Evolutionary conservation across 2,797 vertebrate species (phyloP).

Genomic region (Argyrosomus regius): DNA sequence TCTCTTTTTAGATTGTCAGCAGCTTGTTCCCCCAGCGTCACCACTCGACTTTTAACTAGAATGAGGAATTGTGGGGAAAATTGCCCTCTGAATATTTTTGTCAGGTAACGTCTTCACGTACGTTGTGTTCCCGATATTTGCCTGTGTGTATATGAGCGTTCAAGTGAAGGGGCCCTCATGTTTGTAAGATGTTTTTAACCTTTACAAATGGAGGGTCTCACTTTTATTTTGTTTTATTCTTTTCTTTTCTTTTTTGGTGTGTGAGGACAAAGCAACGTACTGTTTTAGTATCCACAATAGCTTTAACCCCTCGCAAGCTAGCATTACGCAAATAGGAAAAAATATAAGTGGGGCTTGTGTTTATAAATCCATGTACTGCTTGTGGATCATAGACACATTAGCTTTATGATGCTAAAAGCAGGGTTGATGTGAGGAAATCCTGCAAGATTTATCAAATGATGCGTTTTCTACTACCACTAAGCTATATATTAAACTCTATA

Average conservation of each 20-base stretch:
- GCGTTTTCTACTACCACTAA: conserved; percentile 73
- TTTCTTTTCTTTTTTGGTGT: conserved; percentile 43
- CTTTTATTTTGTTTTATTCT: conserved; percentile 35
- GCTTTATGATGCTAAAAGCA: conserved; percentile 89
- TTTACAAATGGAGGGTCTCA: conserved; percentile 67
- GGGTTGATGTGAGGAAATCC: conserved; percentile 83
- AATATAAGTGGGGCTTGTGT: conserved; percentile 80
- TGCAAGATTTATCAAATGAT: conserved; percentile 75
- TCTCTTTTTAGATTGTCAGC: conserved; percentile 79
- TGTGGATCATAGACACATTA: conserved; percentile 83
- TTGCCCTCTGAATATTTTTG: conserved; percentile 63
- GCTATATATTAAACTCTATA: conserved; percentile 76
- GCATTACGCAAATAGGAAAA: conserved; percentile 76
- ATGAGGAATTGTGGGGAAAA: conserved; percentile 70
- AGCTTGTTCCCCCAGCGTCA: conserved; percentile 76
- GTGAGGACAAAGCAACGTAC: conserved; percentile 70
- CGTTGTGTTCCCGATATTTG: conserved; percentile 40
- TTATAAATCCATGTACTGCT: conserved; percentile 76
- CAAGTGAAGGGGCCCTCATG: conserved; percentile 58
- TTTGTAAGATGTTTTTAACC: conserved; percentile 56
- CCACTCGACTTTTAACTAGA: conserved; percentile 81
- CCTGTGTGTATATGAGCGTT: conserved; percentile 60
- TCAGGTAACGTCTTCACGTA: conserved; percentile 79
- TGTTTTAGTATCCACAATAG: conserved; percentile 79
- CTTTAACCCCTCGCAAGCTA: conserved; percentile 83